Conservation (phyloP, 2,888 invertebrate species). For the Drosophila neonasuta region DNA sequence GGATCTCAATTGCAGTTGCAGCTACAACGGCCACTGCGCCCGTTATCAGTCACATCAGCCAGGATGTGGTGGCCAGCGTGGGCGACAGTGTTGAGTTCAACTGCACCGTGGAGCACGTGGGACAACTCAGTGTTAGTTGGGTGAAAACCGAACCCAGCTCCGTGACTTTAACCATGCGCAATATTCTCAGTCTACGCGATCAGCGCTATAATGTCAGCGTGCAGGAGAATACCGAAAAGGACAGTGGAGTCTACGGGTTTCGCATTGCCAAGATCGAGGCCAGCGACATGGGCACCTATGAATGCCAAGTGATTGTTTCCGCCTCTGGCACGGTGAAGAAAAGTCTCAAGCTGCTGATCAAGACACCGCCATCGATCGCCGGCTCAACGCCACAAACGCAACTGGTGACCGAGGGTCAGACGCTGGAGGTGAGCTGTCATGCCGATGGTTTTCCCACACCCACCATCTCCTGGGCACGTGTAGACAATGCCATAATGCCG, state of each 20-base stretch:
- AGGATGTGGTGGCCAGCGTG: slow-evolving; percentile 78
- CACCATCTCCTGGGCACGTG: slow-evolving; percentile 86
- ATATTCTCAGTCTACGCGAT: slow-evolving; percentile 77
- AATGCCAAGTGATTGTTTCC: slow-evolving; percentile 81
- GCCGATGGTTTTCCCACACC: slow-evolving; percentile 91
- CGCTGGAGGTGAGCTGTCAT: slow-evolving; percentile 85
- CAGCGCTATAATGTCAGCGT: slow-evolving; percentile 77
- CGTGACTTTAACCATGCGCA: slow-evolving; percentile 79
- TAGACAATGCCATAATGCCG: slow-evolving; percentile 84
- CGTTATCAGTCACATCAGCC: slow-evolving; percentile 76
- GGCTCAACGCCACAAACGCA: slow-evolving; percentile 77
- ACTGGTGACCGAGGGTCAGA: slow-evolving; percentile 77
- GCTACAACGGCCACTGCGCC: slow-evolving; percentile 51
- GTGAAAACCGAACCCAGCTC: slow-evolving; percentile 76
- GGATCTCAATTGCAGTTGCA: slow-evolving; percentile 11
- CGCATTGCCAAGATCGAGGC: slow-evolving; percentile 79
- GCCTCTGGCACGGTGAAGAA: slow-evolving; percentile 76
- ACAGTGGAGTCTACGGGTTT: slow-evolving; percentile 77
- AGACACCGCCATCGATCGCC: slow-evolving; percentile 79
- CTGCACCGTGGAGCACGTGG: slow-evolving; percentile 81
- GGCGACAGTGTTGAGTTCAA: slow-evolving; percentile 80
- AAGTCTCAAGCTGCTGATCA: slow-evolving; percentile 78
- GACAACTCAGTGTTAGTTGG: slow-evolving; percentile 79
- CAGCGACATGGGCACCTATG: slow-evolving; percentile 80
- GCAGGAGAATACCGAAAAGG: slow-evolving; percentile 62